Evolutionary conservation across 1,140 invertebrate species (phyloP).

Genomic region (Macrobrachium nipponense): DNA sequence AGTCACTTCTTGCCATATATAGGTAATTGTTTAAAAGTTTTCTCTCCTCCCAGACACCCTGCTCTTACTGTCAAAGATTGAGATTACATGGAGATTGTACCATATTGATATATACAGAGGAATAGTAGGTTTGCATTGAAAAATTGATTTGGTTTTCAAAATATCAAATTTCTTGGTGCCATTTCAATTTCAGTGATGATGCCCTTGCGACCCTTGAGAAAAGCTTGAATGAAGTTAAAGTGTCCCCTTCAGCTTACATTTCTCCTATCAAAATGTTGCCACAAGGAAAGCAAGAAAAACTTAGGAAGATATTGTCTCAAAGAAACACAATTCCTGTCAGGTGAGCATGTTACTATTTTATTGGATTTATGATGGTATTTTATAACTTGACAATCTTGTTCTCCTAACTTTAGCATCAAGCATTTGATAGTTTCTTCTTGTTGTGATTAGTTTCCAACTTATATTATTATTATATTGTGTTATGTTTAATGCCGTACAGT

Average conservation of each 20-base stretch:
- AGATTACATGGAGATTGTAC: too few relatives aligned
- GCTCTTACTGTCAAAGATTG: too few relatives aligned
- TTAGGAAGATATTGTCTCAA: constrained; percentile 35
- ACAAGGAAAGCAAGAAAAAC: constrained; percentile 36
- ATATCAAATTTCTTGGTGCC: neutral
- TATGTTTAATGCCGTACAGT: too few relatives aligned
- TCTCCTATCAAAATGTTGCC: constrained; percentile 49
- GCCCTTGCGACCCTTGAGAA: constrained; percentile 32
- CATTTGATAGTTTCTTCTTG: too few relatives aligned
- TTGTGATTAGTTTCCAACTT: too few relatives aligned
- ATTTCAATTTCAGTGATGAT: constrained; percentile 37
- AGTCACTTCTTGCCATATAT: too few relatives aligned
- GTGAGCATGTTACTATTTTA: constrained; percentile 5
- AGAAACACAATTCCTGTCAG: constrained; percentile 39
- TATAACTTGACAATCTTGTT: too few relatives aligned
- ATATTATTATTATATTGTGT: too few relatives aligned
- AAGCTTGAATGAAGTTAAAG: constrained; percentile 23
- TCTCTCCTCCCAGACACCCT: too few relatives aligned
- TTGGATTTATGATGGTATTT: neutral
- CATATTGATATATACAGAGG: neutral
- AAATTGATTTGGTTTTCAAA: neutral
- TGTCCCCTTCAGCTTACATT: neutral
- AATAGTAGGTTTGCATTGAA: neutral
- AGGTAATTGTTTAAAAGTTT: too few relatives aligned
- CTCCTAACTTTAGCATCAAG: too few relatives aligned